These are phyloP conservation scores for Spicauda simplicius DNA, from an alignment of 2,888 invertebrate genomes.

Conservation along the genomic window DNA sequence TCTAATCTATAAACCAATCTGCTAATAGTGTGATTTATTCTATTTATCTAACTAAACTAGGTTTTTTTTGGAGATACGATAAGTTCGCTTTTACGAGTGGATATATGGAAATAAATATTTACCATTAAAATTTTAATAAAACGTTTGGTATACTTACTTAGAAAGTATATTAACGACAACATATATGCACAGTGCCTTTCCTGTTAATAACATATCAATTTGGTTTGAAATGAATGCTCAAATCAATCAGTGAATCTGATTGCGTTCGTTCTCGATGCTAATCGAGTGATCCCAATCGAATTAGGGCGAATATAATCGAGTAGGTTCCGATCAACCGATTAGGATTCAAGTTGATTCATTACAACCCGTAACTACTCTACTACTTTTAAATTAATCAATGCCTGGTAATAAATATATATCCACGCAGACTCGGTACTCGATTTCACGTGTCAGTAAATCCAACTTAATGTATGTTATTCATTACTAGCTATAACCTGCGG, in stretches of 20 bases:
- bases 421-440: not conserved
- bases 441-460: not conserved
- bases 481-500: no score
- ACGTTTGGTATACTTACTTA: no score
- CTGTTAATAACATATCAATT: not conserved
- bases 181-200: not conserved
- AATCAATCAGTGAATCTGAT: conserved; percentile 25
- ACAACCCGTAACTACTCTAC: conserved; percentile 4
- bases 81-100: no score
- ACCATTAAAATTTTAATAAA: no score
- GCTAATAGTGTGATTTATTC: no score
- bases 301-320: conserved; percentile 31
- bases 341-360: conserved; percentile 22
- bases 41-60: no score
- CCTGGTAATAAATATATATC: not conserved
- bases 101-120: no score
- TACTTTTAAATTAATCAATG: conserved; percentile 3
- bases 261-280: conserved; percentile 22
- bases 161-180: no score
- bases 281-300: conserved; percentile 26
- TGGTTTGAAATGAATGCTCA: not conserved
- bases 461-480: not conserved
- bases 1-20: no score
- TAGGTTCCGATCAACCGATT: conserved; percentile 27
- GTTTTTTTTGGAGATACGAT: no score